Conservation (phyloP, 2,113 vertebrate species). For the Uria aalge region DNA sequence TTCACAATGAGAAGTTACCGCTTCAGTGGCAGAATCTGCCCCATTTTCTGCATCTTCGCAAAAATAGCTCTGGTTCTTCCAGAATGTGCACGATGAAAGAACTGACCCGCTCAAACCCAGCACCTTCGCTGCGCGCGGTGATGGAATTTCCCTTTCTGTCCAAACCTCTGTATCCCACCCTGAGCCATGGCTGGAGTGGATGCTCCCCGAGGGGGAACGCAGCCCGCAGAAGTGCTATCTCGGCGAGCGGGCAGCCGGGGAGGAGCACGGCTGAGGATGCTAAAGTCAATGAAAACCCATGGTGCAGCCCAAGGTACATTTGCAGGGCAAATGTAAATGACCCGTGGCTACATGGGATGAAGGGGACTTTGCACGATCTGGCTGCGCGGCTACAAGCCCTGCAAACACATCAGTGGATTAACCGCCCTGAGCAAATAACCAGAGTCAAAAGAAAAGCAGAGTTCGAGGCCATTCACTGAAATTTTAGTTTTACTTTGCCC, state of each 20-base stretch:
- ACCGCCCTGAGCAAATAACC: neutral
- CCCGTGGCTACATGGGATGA: neutral
- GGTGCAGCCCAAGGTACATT: neutral
- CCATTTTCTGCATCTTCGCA: neutral
- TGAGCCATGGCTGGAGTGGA: fast-evolving
- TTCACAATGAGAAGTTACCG: neutral
- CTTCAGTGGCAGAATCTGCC: neutral
- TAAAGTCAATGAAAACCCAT: fast-evolving
- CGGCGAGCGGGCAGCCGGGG: neutral
- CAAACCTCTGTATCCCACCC: neutral
- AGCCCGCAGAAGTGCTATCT: neutral
- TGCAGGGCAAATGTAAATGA: neutral
- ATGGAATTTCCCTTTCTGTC: too few species aligned
- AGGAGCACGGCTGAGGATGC: neutral
- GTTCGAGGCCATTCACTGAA: neutral
- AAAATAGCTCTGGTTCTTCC: neutral
- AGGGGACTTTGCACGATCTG: neutral
- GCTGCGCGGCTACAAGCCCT: neutral
- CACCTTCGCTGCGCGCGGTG: fast-evolving
- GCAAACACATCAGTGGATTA: neutral
- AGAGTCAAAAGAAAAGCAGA: neutral
- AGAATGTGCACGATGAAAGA: fast-evolving
- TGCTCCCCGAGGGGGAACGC: fast-evolving
- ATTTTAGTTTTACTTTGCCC: neutral
- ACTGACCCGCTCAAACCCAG: neutral